Evolutionary conservation across 1,140 invertebrate genomes (phyloP), one percentile per base, ranked within the genome.

Genomic region (Lasaia peninsularis): DNA sequence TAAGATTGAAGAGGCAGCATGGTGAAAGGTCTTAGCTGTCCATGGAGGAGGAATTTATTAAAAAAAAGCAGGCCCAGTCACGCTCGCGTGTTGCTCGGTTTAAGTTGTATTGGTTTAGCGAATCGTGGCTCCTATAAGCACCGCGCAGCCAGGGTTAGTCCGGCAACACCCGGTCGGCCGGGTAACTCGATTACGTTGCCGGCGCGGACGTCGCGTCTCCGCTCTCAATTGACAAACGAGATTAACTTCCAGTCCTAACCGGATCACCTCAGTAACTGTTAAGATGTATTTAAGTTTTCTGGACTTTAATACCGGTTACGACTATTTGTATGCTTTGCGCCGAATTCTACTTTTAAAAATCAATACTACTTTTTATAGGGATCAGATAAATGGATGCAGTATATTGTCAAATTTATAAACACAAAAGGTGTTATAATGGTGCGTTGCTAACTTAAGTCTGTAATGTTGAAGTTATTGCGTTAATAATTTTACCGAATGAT

Each of bases 141-240:
- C 24, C 24, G 2, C 24, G 24, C 24, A 28, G 24, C 24, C 48
- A 14, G 49, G 24, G 12, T 32, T 51, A 32, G 14, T 14, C 9
- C 31, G 7, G 49, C n/a, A 31, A 7, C 31, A 28, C 28, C 50
- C 14, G 50, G 31, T 52, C 11, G 28, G 10, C 14, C 12, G 31
- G 31, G 28, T 52, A 52, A 52, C 50, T 14, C 24, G 31, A 52
- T 52, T 52, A 52, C 51, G 28, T 10, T 18, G 16, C 31, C 28
- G 16, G 16, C 31, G 51, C 51, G 37, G 37, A 40, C 51, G 31
- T 52, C 32, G 31, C 16, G 51, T 52, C 51, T 52, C 14, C 51
- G 51, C 51, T 18, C 51, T 52, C 51, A 52, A 52, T 52, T 52
- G 51, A 16, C 16, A 52, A 52, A 52, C 51, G 10, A 34, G 51